A percentile compares a stretch with the other conserved stretches of the same genome.
Conservation (phyloP, 2,888 invertebrate genomes). For the Therioaphis trifolii region DNA sequence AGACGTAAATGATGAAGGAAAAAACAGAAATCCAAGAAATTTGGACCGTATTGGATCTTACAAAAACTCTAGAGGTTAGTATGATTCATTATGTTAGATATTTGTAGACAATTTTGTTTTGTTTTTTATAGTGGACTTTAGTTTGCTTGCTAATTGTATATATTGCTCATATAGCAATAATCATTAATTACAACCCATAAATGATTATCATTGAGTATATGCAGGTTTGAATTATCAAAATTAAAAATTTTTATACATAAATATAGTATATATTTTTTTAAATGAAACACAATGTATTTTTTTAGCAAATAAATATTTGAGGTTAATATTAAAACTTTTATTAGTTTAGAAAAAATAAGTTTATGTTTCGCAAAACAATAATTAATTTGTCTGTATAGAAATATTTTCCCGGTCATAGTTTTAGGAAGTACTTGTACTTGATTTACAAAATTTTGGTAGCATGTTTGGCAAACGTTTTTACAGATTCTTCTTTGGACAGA, state of each 20-base stretch:
- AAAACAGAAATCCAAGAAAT: conserved; percentile 78
- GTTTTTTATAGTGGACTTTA: not conserved
- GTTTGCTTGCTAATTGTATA: conserved; percentile 57
- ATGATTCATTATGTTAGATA: not conserved
- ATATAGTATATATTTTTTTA: not conserved
- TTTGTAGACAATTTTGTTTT: conserved; percentile 36
- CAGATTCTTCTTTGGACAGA: conserved; percentile 84
- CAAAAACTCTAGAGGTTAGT: conserved; percentile 87
- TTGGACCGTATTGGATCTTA: conserved; percentile 86
- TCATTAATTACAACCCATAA: not conserved
- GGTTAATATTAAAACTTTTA: not conserved
- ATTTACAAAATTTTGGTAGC: conserved; percentile 49
- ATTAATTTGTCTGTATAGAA: not conserved
- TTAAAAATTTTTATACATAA: not conserved
- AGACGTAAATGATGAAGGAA: conserved; percentile 81
- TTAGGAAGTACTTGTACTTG: conserved; percentile 30
- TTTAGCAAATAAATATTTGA: not conserved
- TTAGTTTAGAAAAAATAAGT: not conserved
- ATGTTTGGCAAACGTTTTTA: conserved; percentile 69
- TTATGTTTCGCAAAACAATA: not conserved
- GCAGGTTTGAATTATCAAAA: not conserved
- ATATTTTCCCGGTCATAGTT: not conserved
- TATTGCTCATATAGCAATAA: conserved; percentile 47
- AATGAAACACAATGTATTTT: not conserved
- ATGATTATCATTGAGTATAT: not conserved